Evolutionary conservation across 2,888 invertebrate genomes (phyloP), one percentile per base, ranked within the genome.

Genomic region (Pollenia griseotomentosa): DNA sequence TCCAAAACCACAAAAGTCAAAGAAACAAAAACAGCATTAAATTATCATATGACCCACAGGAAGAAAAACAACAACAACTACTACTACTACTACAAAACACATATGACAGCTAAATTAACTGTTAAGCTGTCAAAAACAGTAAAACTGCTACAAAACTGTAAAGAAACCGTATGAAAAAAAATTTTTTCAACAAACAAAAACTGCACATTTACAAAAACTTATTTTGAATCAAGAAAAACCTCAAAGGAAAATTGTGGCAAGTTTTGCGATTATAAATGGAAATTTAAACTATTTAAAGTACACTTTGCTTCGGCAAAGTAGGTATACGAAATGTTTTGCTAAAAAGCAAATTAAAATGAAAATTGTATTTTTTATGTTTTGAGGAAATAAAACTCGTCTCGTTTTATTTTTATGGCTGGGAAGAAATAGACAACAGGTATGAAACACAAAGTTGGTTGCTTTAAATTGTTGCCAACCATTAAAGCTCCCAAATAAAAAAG

Each of bases 51-150:
- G 82, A 82, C 82, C 82, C 51, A 82, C 59, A 82, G 82, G 74
- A 75, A 68, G 74, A 82, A 59, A 44, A 71, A 14, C 51, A 19
- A 11, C 53, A 74, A 68, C 57, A 53, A 65, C 19, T 51, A 40
- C n/a, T 10, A 51, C 12, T 40, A 51, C 23, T 12, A 77, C 40
- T 51, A 63, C 44, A 57, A 65, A 42, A 68, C 59, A 81, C 68
- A 85, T 85, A 81, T 87, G 88, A 87, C 85, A 85, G 79, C 81
- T 87, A 87, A 85, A 87, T 87, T 88, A 88, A 83, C 88, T 83
- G 85, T 83, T 85, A 87, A 88, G 83, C 87, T 87, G 88, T 88
- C 85, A 87, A 83, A 83, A 73, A 78, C 88, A 86, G 48, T 81
- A 86, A 85, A 81, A 77, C 66, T 70, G 23, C 57, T 57, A 78